phyloP scores from a whole-genome alignment of 1,140 invertebrate genomes.

The Drosophila paulistorum region DNA sequence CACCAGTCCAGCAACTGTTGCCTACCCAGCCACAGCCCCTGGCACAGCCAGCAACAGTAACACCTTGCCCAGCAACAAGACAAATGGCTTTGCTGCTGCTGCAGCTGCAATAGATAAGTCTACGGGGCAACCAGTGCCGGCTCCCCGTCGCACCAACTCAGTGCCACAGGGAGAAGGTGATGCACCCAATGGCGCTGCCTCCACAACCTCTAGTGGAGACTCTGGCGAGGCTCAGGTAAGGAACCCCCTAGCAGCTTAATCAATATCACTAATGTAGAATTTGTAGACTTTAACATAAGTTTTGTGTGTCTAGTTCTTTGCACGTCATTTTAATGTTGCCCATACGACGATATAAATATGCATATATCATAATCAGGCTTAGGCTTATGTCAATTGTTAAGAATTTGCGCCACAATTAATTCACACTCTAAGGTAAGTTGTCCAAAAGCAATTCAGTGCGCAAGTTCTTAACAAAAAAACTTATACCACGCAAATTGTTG shows the following conservation, averaged over 20 bases:
- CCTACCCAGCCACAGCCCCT: conserved; percentile 18
- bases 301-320: conserved; percentile 55
- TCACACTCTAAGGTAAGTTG: conserved; percentile 36
- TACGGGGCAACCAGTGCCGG: conserved; percentile 83
- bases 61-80: conserved; percentile 60
- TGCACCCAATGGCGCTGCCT: conserved; percentile 52
- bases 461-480: conserved; percentile 25
- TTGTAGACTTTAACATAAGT: conserved; percentile 39
- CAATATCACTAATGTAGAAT: conserved; percentile 9
- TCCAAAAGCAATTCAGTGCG: conserved; percentile 23
- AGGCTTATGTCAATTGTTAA: conserved; percentile 41
- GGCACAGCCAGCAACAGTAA: conserved; percentile 49
- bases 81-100: conserved; percentile 65
- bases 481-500: conserved; percentile 67
- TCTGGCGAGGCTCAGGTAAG: conserved; percentile 74
- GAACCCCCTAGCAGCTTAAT: neutral
- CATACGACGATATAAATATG: conserved; percentile 56
- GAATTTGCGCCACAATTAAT: conserved; percentile 39
- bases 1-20: conserved; percentile 35
- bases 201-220: conserved; percentile 63
- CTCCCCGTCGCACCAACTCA: conserved; percentile 82
- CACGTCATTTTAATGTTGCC: conserved; percentile 72
- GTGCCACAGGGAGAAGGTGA: conserved; percentile 68
- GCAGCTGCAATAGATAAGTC: conserved; percentile 71
- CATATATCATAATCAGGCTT: conserved; percentile 55